phyloP scores from a whole-genome alignment of 2,113 vertebrate species.

The Pseudopipra pipra region DNA sequence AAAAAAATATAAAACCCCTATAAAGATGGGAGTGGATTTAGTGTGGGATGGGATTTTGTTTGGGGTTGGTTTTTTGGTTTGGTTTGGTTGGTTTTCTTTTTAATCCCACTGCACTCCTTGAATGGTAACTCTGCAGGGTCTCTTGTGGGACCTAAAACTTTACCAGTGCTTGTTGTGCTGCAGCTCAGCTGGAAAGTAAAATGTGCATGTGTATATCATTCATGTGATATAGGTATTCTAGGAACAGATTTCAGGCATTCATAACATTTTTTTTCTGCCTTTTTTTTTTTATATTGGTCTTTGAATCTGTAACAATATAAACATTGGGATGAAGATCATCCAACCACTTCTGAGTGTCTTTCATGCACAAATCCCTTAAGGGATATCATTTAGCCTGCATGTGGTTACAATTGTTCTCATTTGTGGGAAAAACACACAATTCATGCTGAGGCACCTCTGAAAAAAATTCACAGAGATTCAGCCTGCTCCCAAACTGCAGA shows the following conservation, averaged over 20 bases:
- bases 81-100: background rate
- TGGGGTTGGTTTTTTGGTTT: background rate
- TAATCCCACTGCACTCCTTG: background rate
- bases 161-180: background rate
- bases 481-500: background rate
- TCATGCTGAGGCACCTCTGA: background rate
- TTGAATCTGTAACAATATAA: background rate
- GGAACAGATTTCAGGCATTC: background rate
- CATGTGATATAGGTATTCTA: background rate
- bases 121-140: background rate
- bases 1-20: background rate
- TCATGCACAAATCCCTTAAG: background rate
- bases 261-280: background rate
- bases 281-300: background rate
- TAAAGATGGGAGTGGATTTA: background rate
- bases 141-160: background rate
- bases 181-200: background rate
- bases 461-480: background rate
- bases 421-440: slow-evolving; percentile 4
- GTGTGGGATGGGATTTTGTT: background rate
- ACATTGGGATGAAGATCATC: background rate
- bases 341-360: background rate
- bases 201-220: background rate
- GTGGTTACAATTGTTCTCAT: background rate
- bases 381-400: background rate